Evolutionary conservation across 2,113 vertebrate species (phyloP).

Genomic region (Elephantulus edwardii): DNA sequence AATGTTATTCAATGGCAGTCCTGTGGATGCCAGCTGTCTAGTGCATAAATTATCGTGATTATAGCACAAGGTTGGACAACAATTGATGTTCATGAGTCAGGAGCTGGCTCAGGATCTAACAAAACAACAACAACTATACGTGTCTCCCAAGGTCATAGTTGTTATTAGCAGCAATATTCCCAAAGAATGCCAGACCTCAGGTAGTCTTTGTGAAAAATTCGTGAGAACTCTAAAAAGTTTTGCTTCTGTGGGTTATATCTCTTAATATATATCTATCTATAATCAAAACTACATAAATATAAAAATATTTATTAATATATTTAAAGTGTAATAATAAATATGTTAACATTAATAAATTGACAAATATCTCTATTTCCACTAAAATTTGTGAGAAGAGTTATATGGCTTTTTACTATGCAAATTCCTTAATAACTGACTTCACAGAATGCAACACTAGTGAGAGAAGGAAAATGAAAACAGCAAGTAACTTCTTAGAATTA

Average conservation of each 20-base stretch:
- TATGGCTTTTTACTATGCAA: not conserved
- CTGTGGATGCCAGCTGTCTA: no score
- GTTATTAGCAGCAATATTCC: no score
- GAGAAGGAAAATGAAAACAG: not conserved
- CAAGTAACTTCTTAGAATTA: not conserved
- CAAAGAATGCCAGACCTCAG: not conserved
- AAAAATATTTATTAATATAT: not conserved
- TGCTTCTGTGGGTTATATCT: not conserved
- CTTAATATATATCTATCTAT: not conserved
- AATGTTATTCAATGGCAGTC: no score
- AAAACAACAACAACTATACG: not conserved
- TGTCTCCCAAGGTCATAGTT: no score
- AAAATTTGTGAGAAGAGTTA: not conserved
- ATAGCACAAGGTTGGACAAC: no score
- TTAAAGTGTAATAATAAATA: not conserved
- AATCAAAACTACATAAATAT: not conserved
- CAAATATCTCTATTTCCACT: not conserved
- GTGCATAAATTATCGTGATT: no score
- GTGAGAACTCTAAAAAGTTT: not conserved
- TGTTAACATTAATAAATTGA: not conserved
- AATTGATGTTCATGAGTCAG: no score
- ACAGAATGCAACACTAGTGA: not conserved
- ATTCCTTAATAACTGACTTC: not conserved
- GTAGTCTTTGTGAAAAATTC: not conserved
- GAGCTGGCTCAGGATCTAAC: no score